phyloP scores from a whole-genome alignment of 35 echinoderm and acorn worm species.

The Strongylocentrotus purpuratus region DNA sequence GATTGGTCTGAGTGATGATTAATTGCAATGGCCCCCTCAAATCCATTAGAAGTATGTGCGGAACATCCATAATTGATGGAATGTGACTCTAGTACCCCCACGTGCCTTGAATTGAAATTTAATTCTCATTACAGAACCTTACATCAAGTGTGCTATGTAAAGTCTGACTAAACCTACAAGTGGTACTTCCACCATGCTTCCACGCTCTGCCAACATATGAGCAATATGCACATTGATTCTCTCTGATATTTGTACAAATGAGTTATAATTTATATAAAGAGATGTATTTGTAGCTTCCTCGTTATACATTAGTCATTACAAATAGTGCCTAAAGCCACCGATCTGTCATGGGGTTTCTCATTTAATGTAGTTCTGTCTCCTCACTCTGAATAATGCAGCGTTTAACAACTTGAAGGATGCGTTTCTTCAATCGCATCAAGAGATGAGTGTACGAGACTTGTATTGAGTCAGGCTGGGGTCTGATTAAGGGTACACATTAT shows the following conservation, averaged over 20 bases:
- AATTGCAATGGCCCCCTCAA: not conserved
- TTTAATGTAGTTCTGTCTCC: not conserved
- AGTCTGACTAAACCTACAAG: not conserved
- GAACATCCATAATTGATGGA: not conserved
- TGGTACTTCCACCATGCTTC: not conserved
- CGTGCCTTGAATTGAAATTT: not conserved
- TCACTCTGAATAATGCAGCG: not conserved
- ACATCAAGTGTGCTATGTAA: not conserved
- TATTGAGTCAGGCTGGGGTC: not conserved
- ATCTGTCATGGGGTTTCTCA: not conserved
- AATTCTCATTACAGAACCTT: not conserved
- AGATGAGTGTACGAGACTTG: not conserved
- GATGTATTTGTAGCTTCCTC: not conserved
- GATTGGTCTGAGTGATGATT: not conserved
- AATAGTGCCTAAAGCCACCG: not conserved
- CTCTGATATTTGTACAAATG: not conserved
- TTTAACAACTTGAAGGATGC: slow-evolving; percentile 1
- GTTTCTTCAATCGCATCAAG: not conserved
- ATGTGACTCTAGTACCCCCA: not conserved
- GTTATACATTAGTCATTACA: not conserved
- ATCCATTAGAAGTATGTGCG: not conserved
- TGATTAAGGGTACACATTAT: not conserved
- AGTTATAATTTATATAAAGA: not conserved
- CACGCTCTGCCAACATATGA: not conserved
- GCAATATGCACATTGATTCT: not conserved